Base-by-base conservation (phyloP, 2,113 vertebrate species). In the Mirza zaza region DNA sequence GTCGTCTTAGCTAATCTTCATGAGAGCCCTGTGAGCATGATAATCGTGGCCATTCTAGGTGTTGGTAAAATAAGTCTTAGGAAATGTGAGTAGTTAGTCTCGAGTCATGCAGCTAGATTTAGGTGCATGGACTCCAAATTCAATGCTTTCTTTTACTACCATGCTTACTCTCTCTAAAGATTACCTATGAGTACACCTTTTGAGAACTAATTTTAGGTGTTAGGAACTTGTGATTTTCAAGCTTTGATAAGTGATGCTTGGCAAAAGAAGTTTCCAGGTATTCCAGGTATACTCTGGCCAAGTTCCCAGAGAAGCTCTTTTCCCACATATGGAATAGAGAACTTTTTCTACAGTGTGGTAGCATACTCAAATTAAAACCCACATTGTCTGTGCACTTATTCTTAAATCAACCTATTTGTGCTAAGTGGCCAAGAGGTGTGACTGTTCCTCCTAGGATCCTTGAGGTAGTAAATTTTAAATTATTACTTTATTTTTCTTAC, bases 141-240 rank as follows among this genome's bases (percentile, higher is more conserved):
- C n/a, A 42, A 2, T 15, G 21, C 14, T 75, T 39, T 21, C 6
- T 96, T 85, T 45, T 13, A 39, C 32, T 61, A 2, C 32, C 48
- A 6, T 34, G 32, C 67, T 21, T 7, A 8, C 20, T 90, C 45
- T 14, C 36, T 52, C 36, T 52, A 75, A 45, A 48, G 9, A 61
- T 50, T 48, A 32, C 52, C 77, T 52, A 0, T 67, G n/a, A 48
- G 36, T 18, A 48, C 1, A 73, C 73, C 55, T 83, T 90, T 83
- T 63, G 29, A 94, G 34, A 83, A 80, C 55, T 65, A 57, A 84
- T 89, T 71, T 83, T 59, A 82, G 32, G 32, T 59, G 23, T 25
- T 75, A 42, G 70, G 57, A 94, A 84, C 75, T 89, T 71, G 8
- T 25, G 55, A 79, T 94, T 91, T 96, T 85, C 85, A 87, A 92